Base-by-base conservation (phyloP, 1,140 invertebrate species). In the Pectinophora gossypiella region DNA sequence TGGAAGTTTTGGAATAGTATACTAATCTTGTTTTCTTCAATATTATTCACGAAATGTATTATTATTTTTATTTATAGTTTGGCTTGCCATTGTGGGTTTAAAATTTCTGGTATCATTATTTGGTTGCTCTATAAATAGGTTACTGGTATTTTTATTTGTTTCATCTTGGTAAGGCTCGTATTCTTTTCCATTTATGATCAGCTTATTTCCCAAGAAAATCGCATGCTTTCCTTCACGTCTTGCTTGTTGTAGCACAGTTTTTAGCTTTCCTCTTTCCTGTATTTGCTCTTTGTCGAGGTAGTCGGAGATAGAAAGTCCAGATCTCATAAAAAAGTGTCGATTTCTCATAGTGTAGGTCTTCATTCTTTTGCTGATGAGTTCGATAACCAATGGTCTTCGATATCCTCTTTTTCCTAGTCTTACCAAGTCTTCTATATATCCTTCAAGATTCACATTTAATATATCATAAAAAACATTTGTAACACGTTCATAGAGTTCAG, bases 1-100 rank as follows among this genome's bases (percentile, higher is more conserved):
- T 65, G 62, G 9, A 65, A 45, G 22, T 65, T 64, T 46, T 60
- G 61, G 20, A 52, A 60, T 9, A 65, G 9, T 10, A 61, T 44
- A 32, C n/a, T n/a, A 32, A 12, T 32, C 9, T 32, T 1, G n/a
- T 1, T 32, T 32, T 32, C 27, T 1, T 12, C 9, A 23, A 12
- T 9, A 12, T 3, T 1, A 3, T 2, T 32, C n/a, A 12, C 27
- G 27, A 32, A 32, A 32, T 2, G 27, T 32, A 32, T 9, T 9
- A 9, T 32, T 32, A 1, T 2, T 32, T 32, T 32, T 9, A 4
- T 23, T 2, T 32, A n/a, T 3, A n/a, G 7, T 32, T n/a, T 32
- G 27, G n/a, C 27, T 3, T 1, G n/a, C 22, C 4, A 10, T 23
- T 23, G 9, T 32, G 27, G n/a, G n/a, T n/a, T n/a, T n/a, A n/a